phyloP scores from a whole-genome alignment of 2,888 invertebrate species.

The Physocephala rufipes region DNA sequence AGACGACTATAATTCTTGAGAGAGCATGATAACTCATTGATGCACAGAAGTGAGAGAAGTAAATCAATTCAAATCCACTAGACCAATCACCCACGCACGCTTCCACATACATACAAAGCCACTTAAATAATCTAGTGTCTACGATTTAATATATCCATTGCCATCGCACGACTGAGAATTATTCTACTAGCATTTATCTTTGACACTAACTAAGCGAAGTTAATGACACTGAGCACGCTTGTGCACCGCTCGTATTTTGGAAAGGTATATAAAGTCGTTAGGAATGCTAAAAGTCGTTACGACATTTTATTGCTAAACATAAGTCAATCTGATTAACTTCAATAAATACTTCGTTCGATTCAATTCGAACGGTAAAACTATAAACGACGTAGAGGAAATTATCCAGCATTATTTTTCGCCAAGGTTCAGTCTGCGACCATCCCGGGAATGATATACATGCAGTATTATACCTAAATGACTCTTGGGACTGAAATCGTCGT shows the following conservation, averaged over 20 bases:
- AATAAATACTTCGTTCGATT: conserved; percentile 30
- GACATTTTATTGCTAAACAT: conserved; percentile 40
- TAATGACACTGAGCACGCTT: neutral
- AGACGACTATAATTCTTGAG: neutral
- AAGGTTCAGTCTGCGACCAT: no score
- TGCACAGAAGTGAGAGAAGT: neutral
- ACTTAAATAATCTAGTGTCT: neutral
- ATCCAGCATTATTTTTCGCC: conserved; percentile 1
- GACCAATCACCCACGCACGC: neutral
- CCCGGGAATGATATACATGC: neutral
- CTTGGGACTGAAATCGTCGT: neutral
- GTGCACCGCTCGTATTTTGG: neutral
- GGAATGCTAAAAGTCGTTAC: conserved; percentile 37
- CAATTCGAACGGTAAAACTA: conserved; percentile 9
- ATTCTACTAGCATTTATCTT: neutral
- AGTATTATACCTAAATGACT: neutral
- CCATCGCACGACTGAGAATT: conserved; percentile 2
- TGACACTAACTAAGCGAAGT: neutral
- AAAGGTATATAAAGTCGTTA: conserved; percentile 6
- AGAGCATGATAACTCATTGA: neutral
- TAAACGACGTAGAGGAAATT: conserved; percentile 16
- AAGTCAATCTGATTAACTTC: conserved; percentile 39
- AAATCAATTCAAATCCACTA: neutral
- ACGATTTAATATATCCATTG: neutral
- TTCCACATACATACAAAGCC: neutral